Evolutionary conservation across 2,113 vertebrate species (phyloP).

Genomic region (Patagioenas fasciata): DNA sequence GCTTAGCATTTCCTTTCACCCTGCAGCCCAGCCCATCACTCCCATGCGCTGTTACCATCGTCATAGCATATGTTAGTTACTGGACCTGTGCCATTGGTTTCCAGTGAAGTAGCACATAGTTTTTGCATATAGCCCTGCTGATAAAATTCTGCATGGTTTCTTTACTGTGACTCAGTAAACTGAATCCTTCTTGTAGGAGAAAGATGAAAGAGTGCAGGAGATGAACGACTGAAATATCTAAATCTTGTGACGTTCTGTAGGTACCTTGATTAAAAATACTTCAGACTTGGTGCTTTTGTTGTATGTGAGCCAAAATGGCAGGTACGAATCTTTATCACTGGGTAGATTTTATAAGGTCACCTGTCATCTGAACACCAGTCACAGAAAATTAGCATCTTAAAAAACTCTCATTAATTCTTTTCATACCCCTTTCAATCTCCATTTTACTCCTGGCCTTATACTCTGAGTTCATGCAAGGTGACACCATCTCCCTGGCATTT

Average conservation of each 20-base stretch:
- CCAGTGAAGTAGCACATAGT: slow-evolving; percentile 61
- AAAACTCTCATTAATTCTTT: neutral
- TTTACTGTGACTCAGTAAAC: slow-evolving; percentile 59
- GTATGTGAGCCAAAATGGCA: neutral
- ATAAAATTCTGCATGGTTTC: slow-evolving; percentile 64
- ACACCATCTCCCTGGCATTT: slow-evolving; percentile 51
- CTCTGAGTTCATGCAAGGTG: slow-evolving; percentile 34
- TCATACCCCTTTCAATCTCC: neutral
- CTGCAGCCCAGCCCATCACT: slow-evolving; percentile 29
- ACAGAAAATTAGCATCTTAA: neutral
- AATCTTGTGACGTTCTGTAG: neutral
- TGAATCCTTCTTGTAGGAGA: slow-evolving; percentile 36
- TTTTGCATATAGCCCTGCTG: slow-evolving; percentile 64
- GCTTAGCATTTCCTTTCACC: slow-evolving; percentile 49
- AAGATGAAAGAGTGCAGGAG: slow-evolving; percentile 26
- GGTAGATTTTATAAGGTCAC: slow-evolving; percentile 19
- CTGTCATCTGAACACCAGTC: neutral
- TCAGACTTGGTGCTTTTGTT: neutral
- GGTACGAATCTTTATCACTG: neutral
- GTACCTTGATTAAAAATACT: slow-evolving; percentile 14
- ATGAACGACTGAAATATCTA: neutral
- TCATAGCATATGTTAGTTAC: slow-evolving; percentile 59
- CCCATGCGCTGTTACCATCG: slow-evolving; percentile 27
- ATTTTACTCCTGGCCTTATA: slow-evolving; percentile 13
- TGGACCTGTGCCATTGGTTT: slow-evolving; percentile 72